Conservation (phyloP, 2,797 vertebrate genomes). For the Zalophus californianus region DNA sequence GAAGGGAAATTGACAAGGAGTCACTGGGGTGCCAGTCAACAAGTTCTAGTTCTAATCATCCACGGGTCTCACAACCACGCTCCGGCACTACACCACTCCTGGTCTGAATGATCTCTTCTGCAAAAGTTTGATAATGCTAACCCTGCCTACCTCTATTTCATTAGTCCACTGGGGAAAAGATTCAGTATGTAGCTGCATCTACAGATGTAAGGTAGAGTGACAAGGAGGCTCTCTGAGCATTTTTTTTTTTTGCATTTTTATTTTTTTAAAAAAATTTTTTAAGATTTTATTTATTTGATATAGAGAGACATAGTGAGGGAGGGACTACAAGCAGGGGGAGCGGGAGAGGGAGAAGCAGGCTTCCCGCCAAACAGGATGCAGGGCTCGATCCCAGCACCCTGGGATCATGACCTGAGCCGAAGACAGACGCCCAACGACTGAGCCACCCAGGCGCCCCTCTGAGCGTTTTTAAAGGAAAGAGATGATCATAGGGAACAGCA, state of each 20-base stretch:
- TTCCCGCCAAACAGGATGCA: too few relatives aligned
- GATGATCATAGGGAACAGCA: neutral
- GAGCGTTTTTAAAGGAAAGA: constrained; percentile 10
- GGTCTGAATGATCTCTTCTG: neutral
- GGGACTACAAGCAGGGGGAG: too few relatives aligned
- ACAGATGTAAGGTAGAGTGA: neutral
- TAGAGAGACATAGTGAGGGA: too few relatives aligned
- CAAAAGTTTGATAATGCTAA: neutral
- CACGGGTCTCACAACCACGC: neutral
- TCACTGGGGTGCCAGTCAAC: neutral
- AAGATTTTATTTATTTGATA: too few relatives aligned
- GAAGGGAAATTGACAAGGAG: neutral
- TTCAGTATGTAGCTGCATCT: neutral
- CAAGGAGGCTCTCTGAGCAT: neutral
- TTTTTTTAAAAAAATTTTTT: too few relatives aligned
- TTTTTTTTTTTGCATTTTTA: neutral
- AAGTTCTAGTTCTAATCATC: neutral
- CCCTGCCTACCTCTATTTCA: neutral
- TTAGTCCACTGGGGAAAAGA: neutral
- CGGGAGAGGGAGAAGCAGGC: too few relatives aligned
- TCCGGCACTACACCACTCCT: neutral
- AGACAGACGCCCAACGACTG: too few relatives aligned
- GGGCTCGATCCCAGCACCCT: too few relatives aligned
- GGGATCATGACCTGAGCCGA: too few relatives aligned
- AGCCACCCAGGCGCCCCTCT: too few relatives aligned